Evolutionary conservation across 2,113 vertebrate species (phyloP).

Genomic region (Pyrgilauda ruficollis): DNA sequence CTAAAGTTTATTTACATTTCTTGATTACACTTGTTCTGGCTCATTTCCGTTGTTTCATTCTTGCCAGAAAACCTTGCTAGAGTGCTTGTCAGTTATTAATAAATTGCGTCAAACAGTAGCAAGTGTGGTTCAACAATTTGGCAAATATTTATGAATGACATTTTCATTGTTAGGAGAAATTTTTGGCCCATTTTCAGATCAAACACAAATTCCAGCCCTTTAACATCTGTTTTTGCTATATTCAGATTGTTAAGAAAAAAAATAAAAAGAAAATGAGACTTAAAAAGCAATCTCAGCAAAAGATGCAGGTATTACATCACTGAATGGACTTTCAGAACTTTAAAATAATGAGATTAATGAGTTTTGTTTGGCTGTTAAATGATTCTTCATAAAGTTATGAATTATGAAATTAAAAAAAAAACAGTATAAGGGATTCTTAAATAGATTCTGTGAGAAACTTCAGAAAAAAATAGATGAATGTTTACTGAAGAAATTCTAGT

Average conservation of each 20-base stretch:
- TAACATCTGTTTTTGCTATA: constrained; percentile 23
- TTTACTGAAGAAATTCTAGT: background rate
- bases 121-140: constrained; percentile 22
- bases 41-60: constrained; percentile 65
- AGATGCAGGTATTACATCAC: background rate
- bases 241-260: background rate
- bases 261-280: background rate
- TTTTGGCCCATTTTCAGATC: background rate
- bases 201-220: constrained; percentile 13
- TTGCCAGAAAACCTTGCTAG: constrained; percentile 49
- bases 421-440: background rate
- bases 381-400: background rate
- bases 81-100: constrained; percentile 46
- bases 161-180: constrained; percentile 42
- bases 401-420: background rate
- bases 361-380: background rate
- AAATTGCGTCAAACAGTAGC: constrained; percentile 52
- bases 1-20: constrained; percentile 63
- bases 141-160: constrained; percentile 16
- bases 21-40: constrained; percentile 53
- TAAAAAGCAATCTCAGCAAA: background rate
- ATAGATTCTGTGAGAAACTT: background rate
- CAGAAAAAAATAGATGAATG: background rate
- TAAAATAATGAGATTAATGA: fast-evolving
- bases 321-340: background rate